Base-by-base conservation (phyloP, 2,797 vertebrate species). In the Peromyscus aztecus region DNA sequence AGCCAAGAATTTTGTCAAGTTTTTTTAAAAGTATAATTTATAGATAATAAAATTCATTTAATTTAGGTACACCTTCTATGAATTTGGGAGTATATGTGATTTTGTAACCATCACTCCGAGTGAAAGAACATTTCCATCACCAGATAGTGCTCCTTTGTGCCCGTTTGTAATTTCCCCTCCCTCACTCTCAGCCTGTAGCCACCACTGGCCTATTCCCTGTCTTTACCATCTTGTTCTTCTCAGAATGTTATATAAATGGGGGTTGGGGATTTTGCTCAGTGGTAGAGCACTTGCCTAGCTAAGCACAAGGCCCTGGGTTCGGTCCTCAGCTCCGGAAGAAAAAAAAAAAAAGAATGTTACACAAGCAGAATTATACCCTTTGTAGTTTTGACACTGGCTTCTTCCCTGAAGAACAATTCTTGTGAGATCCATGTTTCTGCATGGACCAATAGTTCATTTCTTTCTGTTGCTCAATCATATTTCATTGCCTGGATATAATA, bases 101-200 rank as follows among this genome's bases (percentile, higher is more conserved):
- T 84, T 69, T 80, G 19, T 23, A 76, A 55, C 23, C 77, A 55
- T 67, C 49, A 37, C 63, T 59, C 19, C 31, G 43, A 61, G 76
- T 61, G 67, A 63, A 95, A 93, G 61, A 65, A 31, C 29, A 34
- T 75, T 82, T 75, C 55, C 67, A 87, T 87, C 65, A 37, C 85
- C 89, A 37, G 52, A 40, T 13, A 81, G 52, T 21, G 49, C 40
- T 81, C 40, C 27, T 43, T 92, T 37, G 29, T 80, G 14, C 49
- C 31, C 9, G 52, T 77, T 73, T 31, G 16, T 29, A 40, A 37
- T 4, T n/a, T 59, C 27, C 73, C 73, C 31, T 12, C n/a, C 69
- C 29, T 69, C 4, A 1, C 7, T 59, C 34, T 63, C 40, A 27
- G 88, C 19, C 67, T 16, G 4, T 3, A 31, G 77, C 71, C 84